A percentile compares a stretch with the other conserved stretches of the same genome.
phyloP scores from a whole-genome alignment of 2,888 invertebrate genomes.

The Ectemnius continuus region DNA sequence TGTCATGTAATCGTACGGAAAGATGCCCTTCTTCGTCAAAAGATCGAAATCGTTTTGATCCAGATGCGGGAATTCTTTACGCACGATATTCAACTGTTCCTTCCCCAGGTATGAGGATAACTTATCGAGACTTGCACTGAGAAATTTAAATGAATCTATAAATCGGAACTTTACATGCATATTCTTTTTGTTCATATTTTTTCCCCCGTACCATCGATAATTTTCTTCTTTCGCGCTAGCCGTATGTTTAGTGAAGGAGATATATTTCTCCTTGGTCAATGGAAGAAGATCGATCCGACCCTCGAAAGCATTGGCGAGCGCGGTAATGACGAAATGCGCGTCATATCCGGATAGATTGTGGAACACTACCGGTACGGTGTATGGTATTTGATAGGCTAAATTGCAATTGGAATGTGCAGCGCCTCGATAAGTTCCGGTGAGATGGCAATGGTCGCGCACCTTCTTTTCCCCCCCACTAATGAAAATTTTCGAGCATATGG shows the following conservation, averaged over 20 bases:
- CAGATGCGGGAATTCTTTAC: not conserved
- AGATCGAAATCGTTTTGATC: conserved; percentile 36
- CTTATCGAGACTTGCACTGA: conserved; percentile 21
- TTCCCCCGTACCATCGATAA: not conserved
- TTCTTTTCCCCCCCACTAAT: not conserved
- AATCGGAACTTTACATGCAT: conserved; percentile 22
- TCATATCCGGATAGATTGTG: conserved; percentile 63
- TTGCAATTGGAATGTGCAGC: not conserved
- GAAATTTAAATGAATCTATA: conserved; percentile 56
- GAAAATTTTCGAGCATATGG: too few species aligned
- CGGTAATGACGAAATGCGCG: conserved; percentile 58
- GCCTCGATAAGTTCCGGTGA: not conserved
- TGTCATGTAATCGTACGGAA: conserved; percentile 69
- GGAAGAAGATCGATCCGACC: conserved; percentile 50
- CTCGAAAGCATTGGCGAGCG: conserved; percentile 47
- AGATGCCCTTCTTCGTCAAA: conserved; percentile 64
- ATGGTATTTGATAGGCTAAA: not conserved
- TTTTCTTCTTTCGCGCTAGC: conserved; percentile 53
- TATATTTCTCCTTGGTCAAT: conserved; percentile 58
- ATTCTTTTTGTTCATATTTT: conserved; percentile 7
- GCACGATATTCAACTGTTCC: not conserved
- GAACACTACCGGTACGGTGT: conserved; percentile 38
- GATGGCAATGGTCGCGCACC: conserved; percentile 3
- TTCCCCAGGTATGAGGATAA: conserved; percentile 21
- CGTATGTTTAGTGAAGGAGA: not conserved